Evolutionary conservation across 2,113 vertebrate genomes (phyloP), one percentile per base, ranked within the genome.

Genomic region (human (Homo sapiens)): DNA sequence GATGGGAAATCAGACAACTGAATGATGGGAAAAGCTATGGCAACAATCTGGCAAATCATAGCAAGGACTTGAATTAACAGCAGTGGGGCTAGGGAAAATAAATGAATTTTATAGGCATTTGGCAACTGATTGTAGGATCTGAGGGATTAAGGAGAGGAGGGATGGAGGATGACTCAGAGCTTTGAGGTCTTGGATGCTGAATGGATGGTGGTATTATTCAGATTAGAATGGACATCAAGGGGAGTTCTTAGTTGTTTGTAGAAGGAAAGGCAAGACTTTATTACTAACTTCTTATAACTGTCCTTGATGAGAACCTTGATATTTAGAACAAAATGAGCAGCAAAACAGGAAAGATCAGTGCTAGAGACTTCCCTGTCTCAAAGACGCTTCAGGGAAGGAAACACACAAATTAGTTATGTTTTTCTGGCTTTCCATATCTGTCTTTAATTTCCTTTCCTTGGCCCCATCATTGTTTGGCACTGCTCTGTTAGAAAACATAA

Each of bases 91-190:
- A 5, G 82, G 3, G 32, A 18, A 13, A 35, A 59, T 11, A 23
- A 73, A 89, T 8, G 13, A 87, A 61, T 91, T 93, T 66, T 75
- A 20, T 52, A 88, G 81, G 90, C 64, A 30, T 96, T 85, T 97
- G 94, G 90, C 32, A 81, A 80, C 76, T 84, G 35, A 90, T 80
- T 88, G 16, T 61, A 91, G 72, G 81, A 50, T 57, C n/a, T 92
- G 27, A 92, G 30, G 93, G 45, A 81, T 90, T 86, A 85, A 20
- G 35, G 30, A 82, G 57, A 32, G 27, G 27, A 79, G 23, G 8
- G 8, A 7, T 50, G 6, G 64, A 81, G 35, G 84, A 45, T 70
- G 90, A 83, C 68, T 94, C 79, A 40, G 88, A 75, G 27, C 61
- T 97, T 84, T 90, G 89, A 94, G 80, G 89, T 75, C 64, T 50